Evolutionary conservation across 2,888 invertebrate genomes (phyloP), one percentile per base, ranked within the genome.

Genomic region (Acleris literana): DNA sequence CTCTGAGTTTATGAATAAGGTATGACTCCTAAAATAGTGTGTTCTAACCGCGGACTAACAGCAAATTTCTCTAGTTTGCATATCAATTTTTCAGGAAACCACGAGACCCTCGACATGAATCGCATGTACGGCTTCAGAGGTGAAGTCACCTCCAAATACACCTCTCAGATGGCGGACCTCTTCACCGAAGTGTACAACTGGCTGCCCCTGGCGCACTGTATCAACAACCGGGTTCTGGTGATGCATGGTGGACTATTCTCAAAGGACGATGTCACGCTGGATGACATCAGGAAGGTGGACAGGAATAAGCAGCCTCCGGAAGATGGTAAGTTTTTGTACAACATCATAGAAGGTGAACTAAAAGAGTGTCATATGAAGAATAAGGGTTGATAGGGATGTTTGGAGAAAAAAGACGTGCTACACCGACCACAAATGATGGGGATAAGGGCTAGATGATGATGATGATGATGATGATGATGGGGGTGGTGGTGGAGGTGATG

Each of bases 111-210:
- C 54, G 98, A 97, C 69, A 99, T 99, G 99, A 99, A 99, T 91
- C 97, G 98, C 89, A 99, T 99, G 97, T 99, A 99, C 87, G 99
- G 99, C 1, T 99, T 99, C 93, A 97, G 98, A 71, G 99, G 99
- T 1, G 99, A 99, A 92, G 99, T 99, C 0, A 97, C 97, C 78
- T 95, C 97, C 6, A 99, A 99, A 90, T 99, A 99, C 88, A 96
- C 97, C 1, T 93, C 95, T 20, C 96, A 98, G 85, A 99, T 99
- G 99, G 97, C 98, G 0, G 97, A 99, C 72, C 94, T 99, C 56
- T 99, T 99, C 93, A 99, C 99, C 1, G 99, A 99, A 93, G 98
- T 99, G 20, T 99, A 99, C 93, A 99, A 99, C 90, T 98, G 97
- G 96, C 92, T 99, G 72, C 99, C 99, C 0, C 93, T 99, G 63